Percentiles rank a stretch among this genome's conserved stretches.
phyloP scores from a whole-genome alignment of 2,888 invertebrate species.

The Dicycla oo region DNA sequence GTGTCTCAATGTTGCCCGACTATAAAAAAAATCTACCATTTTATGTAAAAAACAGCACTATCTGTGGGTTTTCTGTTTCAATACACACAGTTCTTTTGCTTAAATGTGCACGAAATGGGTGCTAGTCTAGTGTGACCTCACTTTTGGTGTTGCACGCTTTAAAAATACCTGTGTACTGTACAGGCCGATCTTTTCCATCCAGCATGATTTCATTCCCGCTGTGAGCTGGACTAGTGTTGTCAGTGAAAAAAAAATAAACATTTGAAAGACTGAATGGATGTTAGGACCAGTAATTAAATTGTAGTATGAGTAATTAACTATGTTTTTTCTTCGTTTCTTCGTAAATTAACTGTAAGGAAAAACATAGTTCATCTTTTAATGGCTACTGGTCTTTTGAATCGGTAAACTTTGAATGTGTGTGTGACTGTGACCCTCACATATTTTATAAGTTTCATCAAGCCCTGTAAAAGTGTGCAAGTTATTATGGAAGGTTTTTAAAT shows the following conservation, averaged over 20 bases:
- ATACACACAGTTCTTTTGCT: slow-evolving; percentile 58
- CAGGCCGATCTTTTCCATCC: slow-evolving; percentile 76
- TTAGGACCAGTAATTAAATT: slow-evolving; percentile 33
- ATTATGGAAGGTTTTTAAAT: slow-evolving; percentile 45
- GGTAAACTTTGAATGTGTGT: slow-evolving; percentile 21
- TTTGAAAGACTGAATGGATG: slow-evolving; percentile 38
- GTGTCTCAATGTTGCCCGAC: slow-evolving; percentile 71
- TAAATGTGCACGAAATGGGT: slow-evolving; percentile 69
- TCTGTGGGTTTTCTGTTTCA: slow-evolving; percentile 42
- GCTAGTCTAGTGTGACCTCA: slow-evolving; percentile 66
- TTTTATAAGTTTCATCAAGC: slow-evolving; percentile 9
- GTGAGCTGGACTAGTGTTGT: slow-evolving; percentile 80
- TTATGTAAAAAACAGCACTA: slow-evolving; percentile 39
- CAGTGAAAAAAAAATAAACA: slow-evolving; percentile 51
- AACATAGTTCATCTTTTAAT: slow-evolving; percentile 19
- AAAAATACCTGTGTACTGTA: slow-evolving; percentile 74
- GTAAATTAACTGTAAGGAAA: slow-evolving; percentile 12
- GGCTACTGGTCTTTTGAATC: slow-evolving; percentile 34
- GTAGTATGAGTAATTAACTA: not conserved
- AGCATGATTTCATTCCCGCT: slow-evolving; percentile 82
- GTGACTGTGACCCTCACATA: slow-evolving; percentile 4
- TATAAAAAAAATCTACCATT: slow-evolving; percentile 46
- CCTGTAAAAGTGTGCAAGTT: slow-evolving; percentile 48
- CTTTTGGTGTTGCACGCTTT: slow-evolving; percentile 86
- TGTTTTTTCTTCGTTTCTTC: slow-evolving; percentile 18